Conservation (phyloP, 1,140 invertebrate genomes). For the Ditylenchus dipsaci region DNA sequence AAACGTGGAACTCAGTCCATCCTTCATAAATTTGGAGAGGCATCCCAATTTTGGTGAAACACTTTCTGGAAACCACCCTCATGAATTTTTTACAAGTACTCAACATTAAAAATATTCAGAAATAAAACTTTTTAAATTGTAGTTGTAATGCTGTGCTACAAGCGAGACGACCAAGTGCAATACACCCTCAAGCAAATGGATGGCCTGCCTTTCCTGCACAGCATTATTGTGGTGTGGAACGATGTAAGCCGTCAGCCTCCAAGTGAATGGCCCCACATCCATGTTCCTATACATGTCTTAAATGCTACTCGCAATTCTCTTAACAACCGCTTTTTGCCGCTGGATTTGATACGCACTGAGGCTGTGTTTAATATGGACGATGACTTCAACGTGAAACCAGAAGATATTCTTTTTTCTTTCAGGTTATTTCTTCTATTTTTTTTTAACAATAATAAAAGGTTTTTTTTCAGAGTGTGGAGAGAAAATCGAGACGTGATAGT, state of each 20-base stretch:
- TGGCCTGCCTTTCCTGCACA: slow-evolving; percentile 88
- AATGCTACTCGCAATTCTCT: slow-evolving; percentile 82
- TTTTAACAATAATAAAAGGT: neutral
- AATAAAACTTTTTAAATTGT: slow-evolving; percentile 16
- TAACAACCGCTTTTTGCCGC: slow-evolving; percentile 94
- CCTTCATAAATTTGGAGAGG: slow-evolving; percentile 5
- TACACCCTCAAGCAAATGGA: slow-evolving; percentile 81
- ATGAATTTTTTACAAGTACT: slow-evolving; percentile 12
- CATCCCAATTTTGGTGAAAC: slow-evolving; percentile 7
- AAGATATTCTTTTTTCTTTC: slow-evolving; percentile 26
- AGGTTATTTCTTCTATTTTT: slow-evolving; percentile 1
- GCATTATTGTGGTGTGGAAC: slow-evolving; percentile 77
- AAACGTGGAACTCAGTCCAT: neutral
- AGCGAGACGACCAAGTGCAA: slow-evolving; percentile 83
- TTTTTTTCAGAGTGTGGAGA: slow-evolving; percentile 31
- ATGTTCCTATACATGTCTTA: slow-evolving; percentile 67
- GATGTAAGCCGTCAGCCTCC: slow-evolving; percentile 65
- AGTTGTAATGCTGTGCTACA: slow-evolving; percentile 92
- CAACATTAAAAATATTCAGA: slow-evolving; percentile 10
- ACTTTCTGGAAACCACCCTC: slow-evolving; percentile 3
- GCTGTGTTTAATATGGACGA: slow-evolving; percentile 94
- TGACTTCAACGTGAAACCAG: slow-evolving; percentile 63
- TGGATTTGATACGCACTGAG: slow-evolving; percentile 90
- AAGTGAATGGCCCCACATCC: slow-evolving; percentile 66
- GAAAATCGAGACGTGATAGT: slow-evolving; percentile 32